Evolutionary conservation across 2,888 invertebrate species (phyloP), one percentile per base, ranked within the genome.

Genomic region (Pandemis heparana): DNA sequence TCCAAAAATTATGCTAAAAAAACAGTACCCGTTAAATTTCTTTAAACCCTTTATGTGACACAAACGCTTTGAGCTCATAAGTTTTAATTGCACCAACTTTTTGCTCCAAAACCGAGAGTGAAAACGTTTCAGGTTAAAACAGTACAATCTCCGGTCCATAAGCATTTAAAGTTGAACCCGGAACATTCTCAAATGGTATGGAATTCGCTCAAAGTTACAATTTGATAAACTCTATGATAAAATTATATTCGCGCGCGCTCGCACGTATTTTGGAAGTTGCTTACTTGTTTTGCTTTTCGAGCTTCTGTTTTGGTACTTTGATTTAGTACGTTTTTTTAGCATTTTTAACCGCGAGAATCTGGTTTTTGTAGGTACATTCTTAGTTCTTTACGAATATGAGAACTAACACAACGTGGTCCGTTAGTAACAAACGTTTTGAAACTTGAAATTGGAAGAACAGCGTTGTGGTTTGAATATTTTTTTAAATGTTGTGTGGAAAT

Each of bases 21-120:
- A 46, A 53, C 68, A 32, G 56, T 16, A 12, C 14, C 56, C 32
- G 10, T 48, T 23, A 64, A 73, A 65, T 69, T 73, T 41, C 43
- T 60, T 65, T 18, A 61, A 16, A 41, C 48, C 56, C 64, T 74
- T 70, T 56, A 60, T 64, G 60, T 53, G 65, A 61, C 74, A 74
- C 65, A 74, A 74, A 64, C 23, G 60, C 59, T 18, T 16, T 23
- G 64, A 46, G 63, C 32, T 60, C 43, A 43, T 12, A 74, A 74
- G 74, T 74, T 74, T 74, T 74, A 74, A 74, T 74, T 74, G 70
- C 64, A 38, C 43, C 6, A 69, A 69, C 63, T 73, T 73, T 73
- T 70, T 70, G 60, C 69, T 23, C 43, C 65, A 65, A 53, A 61
- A 14, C 38, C 16, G 60, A 65, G 74, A 65, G 69, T 65, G 74